Evolutionary conservation across 2,113 vertebrate species (phyloP).

Genomic region (Lethenteron reissneri): DNA sequence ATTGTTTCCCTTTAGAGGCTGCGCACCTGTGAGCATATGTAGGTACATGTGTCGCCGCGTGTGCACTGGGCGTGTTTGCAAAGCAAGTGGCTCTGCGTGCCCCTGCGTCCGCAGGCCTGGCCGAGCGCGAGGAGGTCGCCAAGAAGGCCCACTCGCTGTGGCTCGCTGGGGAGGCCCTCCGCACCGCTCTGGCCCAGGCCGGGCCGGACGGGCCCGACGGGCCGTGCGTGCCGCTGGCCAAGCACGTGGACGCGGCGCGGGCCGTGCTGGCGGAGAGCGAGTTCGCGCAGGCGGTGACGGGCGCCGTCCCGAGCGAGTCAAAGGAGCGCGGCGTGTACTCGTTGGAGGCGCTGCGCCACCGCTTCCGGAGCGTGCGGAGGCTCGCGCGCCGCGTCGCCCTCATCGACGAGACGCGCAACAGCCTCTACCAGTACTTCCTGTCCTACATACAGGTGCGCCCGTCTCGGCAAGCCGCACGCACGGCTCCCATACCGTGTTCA

Average conservation of each 20-base stretch:
- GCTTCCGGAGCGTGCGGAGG: constrained; percentile 45
- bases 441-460: constrained; percentile 48
- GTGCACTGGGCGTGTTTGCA: too few relatives aligned
- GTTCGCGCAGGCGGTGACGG: constrained; percentile 44
- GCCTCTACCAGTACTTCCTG: constrained; percentile 79
- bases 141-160: constrained; percentile 76
- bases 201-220: constrained; percentile 12
- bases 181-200: constrained; percentile 20
- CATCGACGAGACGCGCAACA: constrained; percentile 69
- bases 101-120: constrained; percentile 33
- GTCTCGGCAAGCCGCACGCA: too few relatives aligned
- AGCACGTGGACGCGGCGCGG: constrained; percentile 33
- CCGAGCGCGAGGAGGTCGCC: constrained; percentile 56
- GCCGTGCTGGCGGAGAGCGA: constrained; percentile 36
- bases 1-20: too few relatives aligned
- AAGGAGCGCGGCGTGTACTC: constrained; percentile 61
- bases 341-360: constrained; percentile 54
- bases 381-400: constrained; percentile 60
- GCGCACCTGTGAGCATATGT: too few relatives aligned
- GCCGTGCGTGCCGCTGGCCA: constrained; percentile 41
- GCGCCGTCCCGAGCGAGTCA: constrained; percentile 47
- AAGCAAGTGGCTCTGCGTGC: neutral
- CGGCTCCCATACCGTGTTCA: too few relatives aligned
- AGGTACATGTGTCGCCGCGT: too few relatives aligned
- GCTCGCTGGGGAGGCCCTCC: constrained; percentile 56